Percentiles rank a stretch among this genome's conserved stretches.
Conservation (phyloP, 1,140 invertebrate species). For the Drosophila carrolli region DNA sequence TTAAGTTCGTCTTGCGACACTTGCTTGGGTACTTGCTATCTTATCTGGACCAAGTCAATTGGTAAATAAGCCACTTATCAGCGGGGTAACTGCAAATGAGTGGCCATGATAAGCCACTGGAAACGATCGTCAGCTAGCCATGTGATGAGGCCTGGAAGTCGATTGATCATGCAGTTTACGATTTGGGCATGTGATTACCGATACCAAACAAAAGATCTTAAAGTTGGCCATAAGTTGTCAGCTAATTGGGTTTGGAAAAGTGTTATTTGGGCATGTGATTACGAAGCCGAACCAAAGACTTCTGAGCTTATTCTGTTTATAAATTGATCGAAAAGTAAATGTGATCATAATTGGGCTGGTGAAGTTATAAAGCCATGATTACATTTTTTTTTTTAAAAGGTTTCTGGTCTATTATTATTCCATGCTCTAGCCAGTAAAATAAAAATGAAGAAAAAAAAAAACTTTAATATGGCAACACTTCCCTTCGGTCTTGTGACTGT, state of each 20-base stretch:
- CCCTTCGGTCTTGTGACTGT: conserved; percentile 70
- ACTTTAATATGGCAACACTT: conserved; percentile 69
- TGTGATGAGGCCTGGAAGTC: conserved; percentile 54
- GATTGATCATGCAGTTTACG: conserved; percentile 60
- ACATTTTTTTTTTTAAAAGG: not conserved
- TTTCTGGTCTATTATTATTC: conserved; percentile 3
- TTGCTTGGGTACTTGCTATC: conserved; percentile 36
- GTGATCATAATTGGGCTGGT: not conserved
- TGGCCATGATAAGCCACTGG: conserved; percentile 51
- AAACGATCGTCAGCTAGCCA: conserved; percentile 48
- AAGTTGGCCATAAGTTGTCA: conserved; percentile 30
- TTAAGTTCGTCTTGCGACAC: conserved; percentile 14
- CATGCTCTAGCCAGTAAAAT: conserved; percentile 18
- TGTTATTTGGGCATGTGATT: not conserved
- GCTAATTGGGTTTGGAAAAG: conserved; percentile 33
- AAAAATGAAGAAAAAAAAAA: conserved; percentile 26
- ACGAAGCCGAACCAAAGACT: no score
- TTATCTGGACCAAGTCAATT: conserved; percentile 71
- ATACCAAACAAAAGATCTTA: conserved; percentile 8
- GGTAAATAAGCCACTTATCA: conserved; percentile 79
- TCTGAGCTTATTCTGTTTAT: no score
- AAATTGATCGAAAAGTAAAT: no score
- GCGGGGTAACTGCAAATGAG: conserved; percentile 42
- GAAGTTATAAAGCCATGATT: not conserved
- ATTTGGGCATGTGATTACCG: conserved; percentile 69